Evolutionary conservation across 2,113 vertebrate species (phyloP).

Genomic region (Gnathonemus longibarbis): DNA sequence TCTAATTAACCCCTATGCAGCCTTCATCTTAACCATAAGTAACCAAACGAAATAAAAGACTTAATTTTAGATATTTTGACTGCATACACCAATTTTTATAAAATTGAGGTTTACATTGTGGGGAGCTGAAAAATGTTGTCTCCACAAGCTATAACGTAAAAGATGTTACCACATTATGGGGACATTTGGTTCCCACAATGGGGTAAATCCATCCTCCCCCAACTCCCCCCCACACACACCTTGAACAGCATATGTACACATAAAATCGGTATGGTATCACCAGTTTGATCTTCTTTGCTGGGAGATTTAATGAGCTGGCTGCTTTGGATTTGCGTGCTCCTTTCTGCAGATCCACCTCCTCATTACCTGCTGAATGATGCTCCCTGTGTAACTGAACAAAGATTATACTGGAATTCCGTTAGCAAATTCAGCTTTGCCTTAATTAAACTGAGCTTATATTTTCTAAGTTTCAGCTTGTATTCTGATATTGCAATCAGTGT

Average conservation of each 20-base stretch:
- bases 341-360: background rate
- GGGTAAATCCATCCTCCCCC: no score
- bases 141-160: no score
- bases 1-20: no score
- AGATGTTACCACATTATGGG: no score
- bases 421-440: background rate
- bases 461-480: background rate
- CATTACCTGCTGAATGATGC: background rate
- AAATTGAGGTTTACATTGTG: no score
- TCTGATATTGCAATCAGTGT: background rate
- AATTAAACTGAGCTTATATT: background rate
- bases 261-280: background rate
- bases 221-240: background rate
- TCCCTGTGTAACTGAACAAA: background rate
- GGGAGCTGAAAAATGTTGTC: no score
- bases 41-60: no score
- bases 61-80: no score
- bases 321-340: background rate
- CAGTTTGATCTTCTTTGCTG: background rate
- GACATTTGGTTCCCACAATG: no score
- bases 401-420: background rate
- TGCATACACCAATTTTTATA: no score
- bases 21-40: no score
- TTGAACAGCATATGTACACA: background rate
- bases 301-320: background rate